Base-by-base conservation (phyloP, 2,113 vertebrate genomes). In the Seriola quinqueradiata region DNA sequence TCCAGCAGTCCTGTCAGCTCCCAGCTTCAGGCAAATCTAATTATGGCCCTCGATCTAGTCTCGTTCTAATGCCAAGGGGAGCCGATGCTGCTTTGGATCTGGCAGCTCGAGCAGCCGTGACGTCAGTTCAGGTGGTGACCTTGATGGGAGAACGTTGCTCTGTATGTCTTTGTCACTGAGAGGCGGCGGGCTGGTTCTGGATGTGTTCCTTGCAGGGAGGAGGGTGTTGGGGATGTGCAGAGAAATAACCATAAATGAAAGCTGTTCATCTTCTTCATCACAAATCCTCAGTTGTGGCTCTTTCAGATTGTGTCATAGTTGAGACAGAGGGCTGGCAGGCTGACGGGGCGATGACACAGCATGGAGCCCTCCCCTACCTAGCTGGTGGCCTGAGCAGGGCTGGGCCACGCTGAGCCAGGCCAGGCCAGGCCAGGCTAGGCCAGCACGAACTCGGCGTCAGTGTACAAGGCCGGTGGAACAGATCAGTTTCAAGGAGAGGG, bases 111-210 rank as follows among this genome's bases (percentile, higher is more conserved):
- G 71, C 80, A 48, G 81, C 69, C n/a, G 54, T 89, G 87, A 91
- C 89, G 79, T 92, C 89, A 82, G 86, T 71, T 89, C 86, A 89
- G 89, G 89, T 90, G 85, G 70, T 89, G 91, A 93, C 91, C 92
- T 93, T 92, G 91, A 88, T 83, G 80, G 79, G 19, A 78, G 79
- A 87, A 70, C 13, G 3, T 63, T 69, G 73, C 57, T 80, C 84
- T 25, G 79, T 80, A 25, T 82, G 89, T 91, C 87, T 84, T 84
- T 92, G 90, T 90, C 69, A 74, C 63, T 28, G 68, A 59, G 74
- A 28, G 63, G 55, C 19, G 11, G 28, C 58, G 50, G 65, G 46
- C 21, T 5, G 0, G 44, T 25, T 76, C 66, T 75, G 42, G 72
- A 73, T 52, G 23, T 7, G n/a, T 78, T 5, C 21, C 0, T 21